phyloP scores from a whole-genome alignment of 2,888 invertebrate genomes.

The Lottia gigantea region DNA sequence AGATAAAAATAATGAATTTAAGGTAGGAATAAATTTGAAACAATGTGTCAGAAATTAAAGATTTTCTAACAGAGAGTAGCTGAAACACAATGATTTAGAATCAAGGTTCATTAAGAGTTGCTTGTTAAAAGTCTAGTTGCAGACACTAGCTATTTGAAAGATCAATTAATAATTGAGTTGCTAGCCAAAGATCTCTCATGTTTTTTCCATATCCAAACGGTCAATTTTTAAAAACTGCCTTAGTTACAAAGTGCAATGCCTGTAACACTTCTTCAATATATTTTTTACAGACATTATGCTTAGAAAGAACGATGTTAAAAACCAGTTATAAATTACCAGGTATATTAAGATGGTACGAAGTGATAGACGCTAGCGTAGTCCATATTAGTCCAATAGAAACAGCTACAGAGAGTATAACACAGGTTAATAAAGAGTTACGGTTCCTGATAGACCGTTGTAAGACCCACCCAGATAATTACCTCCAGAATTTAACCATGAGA shows the following conservation, averaged over 20 bases:
- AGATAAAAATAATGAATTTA: conserved; percentile 91
- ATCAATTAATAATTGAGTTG: too few species aligned
- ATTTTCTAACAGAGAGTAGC: too few species aligned
- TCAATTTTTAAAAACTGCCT: not conserved
- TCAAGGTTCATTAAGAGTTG: too few species aligned
- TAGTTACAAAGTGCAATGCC: too few species aligned
- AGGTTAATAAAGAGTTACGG: conserved; percentile 68
- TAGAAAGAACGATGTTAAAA: conserved; percentile 59
- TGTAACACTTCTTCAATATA: not conserved
- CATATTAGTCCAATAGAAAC: conserved; percentile 74
- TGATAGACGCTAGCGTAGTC: conserved; percentile 79
- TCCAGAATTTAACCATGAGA: conserved; percentile 61
- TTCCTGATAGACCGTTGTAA: conserved; percentile 83
- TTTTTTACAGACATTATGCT: conserved; percentile 60
- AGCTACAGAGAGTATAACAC: conserved; percentile 56
- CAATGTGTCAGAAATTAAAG: too few species aligned
- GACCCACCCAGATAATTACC: conserved; percentile 63
- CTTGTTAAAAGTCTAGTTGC: not conserved
- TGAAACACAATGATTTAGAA: too few species aligned
- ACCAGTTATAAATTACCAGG: conserved; percentile 61
- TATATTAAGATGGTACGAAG: conserved; percentile 70
- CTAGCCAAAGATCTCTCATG: not conserved
- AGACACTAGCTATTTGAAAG: too few species aligned
- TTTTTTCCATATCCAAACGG: not conserved
- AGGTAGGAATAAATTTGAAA: too few species aligned